A percentile compares a stretch with the other conserved stretches of the same genome.
These are phyloP conservation scores for Mionectes olivaceus DNA, from an alignment of 2,797 vertebrate species.

Conservation along the genomic window DNA sequence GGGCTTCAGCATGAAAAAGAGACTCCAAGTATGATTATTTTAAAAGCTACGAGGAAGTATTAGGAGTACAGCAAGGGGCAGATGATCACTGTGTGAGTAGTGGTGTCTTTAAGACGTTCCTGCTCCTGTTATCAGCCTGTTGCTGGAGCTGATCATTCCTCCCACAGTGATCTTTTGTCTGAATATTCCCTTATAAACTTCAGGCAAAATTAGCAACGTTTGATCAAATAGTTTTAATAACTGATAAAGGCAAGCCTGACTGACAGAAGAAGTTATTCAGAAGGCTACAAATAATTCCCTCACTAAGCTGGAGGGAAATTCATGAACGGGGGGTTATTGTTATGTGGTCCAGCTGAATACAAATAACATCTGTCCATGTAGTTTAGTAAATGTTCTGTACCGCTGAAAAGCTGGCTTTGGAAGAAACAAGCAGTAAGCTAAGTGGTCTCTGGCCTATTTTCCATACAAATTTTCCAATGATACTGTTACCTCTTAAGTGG, in stretches of 20 bases:
- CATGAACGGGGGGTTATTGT: background rate
- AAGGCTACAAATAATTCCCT: background rate
- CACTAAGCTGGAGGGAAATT: background rate
- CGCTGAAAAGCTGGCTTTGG: fast-evolving
- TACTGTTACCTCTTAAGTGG: background rate
- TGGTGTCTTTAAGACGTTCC: background rate
- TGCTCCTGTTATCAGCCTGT: background rate
- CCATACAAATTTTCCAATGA: background rate
- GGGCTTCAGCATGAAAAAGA: background rate
- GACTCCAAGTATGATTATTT: background rate
- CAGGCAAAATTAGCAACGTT: background rate
- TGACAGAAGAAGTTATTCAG: background rate
- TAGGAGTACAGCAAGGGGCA: background rate
- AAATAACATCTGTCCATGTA: background rate
- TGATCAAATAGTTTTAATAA: background rate
- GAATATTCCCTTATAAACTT: background rate
- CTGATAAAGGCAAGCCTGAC: background rate
- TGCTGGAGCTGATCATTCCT: background rate
- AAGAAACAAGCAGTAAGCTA: background rate
- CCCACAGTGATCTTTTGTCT: background rate
- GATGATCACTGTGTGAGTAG: background rate
- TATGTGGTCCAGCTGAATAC: background rate
- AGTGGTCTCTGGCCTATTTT: background rate
- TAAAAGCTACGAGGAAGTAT: background rate
- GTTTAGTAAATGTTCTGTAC: background rate